Evolutionary conservation across 2,888 invertebrate species (phyloP).

Genomic region (Strigamia transsilvanica): DNA sequence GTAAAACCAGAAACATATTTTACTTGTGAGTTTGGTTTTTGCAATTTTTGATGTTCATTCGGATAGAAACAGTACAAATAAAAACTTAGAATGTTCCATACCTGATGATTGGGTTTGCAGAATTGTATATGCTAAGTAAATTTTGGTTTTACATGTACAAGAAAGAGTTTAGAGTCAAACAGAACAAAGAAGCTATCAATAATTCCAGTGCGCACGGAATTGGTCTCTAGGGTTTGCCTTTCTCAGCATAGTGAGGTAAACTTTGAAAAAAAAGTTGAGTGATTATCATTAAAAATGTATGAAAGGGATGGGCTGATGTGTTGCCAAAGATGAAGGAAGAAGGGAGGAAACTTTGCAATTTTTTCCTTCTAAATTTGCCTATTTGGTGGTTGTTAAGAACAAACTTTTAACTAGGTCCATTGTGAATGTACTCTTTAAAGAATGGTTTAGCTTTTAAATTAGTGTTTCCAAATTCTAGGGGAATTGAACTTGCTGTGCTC

Average conservation of each 20-base stretch:
- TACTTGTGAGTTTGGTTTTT: too few relatives aligned
- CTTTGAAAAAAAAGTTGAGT: not conserved
- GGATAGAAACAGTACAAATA: too few relatives aligned
- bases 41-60: too few relatives aligned
- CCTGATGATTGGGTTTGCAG: not conserved
- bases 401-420: not conserved
- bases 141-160: not conserved
- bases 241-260: not conserved
- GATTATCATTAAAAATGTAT: constrained; percentile 19
- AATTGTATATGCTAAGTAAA: not conserved
- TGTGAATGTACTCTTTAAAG: too few relatives aligned
- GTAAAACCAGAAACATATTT: too few relatives aligned
- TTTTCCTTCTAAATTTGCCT: too few relatives aligned
- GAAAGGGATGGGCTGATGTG: not conserved
- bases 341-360: not conserved
- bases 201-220: constrained; percentile 5
- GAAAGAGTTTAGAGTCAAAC: not conserved
- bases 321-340: not conserved
- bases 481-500: not conserved
- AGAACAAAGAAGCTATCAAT: not conserved
- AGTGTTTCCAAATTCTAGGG: not conserved
- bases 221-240: not conserved
- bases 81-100: too few relatives aligned
- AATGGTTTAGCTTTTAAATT: too few relatives aligned
- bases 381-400: not conserved